Base-by-base conservation (phyloP, 2,888 invertebrate species). In the Chrysopilus asiliformis region DNA sequence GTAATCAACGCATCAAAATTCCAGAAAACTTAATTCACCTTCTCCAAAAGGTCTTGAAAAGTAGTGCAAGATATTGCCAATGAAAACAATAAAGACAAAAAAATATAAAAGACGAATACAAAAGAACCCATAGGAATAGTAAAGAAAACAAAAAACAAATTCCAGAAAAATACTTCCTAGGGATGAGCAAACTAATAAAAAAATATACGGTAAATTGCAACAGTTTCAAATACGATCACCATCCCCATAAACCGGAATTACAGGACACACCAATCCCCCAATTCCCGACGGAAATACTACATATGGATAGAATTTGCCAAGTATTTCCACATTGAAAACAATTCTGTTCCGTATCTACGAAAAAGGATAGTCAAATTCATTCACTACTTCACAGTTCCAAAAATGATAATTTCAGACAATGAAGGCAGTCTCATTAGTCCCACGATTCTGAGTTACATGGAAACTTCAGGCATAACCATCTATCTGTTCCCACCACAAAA, bases 231-330 rank as follows among this genome's bases (percentile, higher is more conserved):
- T 40, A 37, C 6, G 39, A 39, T 24, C 16, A 37, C 4, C 36
- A 32, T 29, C 39, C 39, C 9, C 3, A 32, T 3, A 34, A 29
- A n/a, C n/a, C n/a, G n/a, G 27, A 38, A 22, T 22, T 38, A 10
- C 40, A 43, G 17, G 26, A 29, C 22, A 43, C 36, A 24, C 36
- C 36, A 17, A 28, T 38, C n/a, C 33, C 38, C n/a, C 19, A 24
- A 32, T 26, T 32, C 15, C 32, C 32, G 4, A 27, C 36, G 5
- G 25, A 31, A 25, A 36, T 36, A 8, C 7, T 37, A n/a, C 39
- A 27, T 34, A 34, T 31, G 13, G 36, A 29, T 27, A 38, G 27
- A 40, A 36, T 37, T 29, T 7, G 15, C 35, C 8, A 35, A 31
- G 12, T 32, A 29, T n/a, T 34, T 40, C 10, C 14, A 26, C 6